Evolutionary conservation across 2,113 vertebrate species (phyloP).

Genomic region (Actenoides lindsayi): DNA sequence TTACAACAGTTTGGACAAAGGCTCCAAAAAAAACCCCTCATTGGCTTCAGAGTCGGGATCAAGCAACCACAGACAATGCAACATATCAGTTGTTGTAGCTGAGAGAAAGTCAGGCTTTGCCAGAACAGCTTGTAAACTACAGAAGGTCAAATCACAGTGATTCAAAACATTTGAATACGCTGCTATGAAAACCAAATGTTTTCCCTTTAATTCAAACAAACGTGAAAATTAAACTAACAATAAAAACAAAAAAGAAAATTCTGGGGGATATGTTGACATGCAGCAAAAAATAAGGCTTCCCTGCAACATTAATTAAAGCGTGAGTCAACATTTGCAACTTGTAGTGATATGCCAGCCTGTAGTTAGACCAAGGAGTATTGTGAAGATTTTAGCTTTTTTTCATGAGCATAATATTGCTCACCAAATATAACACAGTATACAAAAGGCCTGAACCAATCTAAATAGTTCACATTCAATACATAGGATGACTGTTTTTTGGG

Average conservation of each 20-base stretch:
- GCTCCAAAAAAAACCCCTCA: neutral
- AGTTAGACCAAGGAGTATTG: neutral
- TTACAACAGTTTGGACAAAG: slow-evolving; percentile 24
- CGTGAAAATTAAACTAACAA: slow-evolving; percentile 41
- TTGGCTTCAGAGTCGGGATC: slow-evolving; percentile 25
- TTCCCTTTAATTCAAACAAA: slow-evolving; percentile 41
- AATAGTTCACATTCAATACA: neutral
- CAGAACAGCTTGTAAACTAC: slow-evolving; percentile 56
- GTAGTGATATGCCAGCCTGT: neutral
- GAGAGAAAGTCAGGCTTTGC: slow-evolving; percentile 47
- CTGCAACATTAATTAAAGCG: neutral
- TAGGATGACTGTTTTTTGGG: neutral
- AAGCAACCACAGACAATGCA: slow-evolving; percentile 23
- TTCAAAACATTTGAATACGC: slow-evolving; percentile 56
- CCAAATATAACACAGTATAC: neutral
- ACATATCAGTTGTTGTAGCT: slow-evolving; percentile 26
- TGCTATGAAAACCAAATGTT: slow-evolving; percentile 55
- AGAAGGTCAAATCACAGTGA: slow-evolving; percentile 56
- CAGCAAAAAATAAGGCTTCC: neutral
- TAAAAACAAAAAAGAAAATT: slow-evolving; percentile 28
- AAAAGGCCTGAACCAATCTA: neutral
- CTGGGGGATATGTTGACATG: neutral
- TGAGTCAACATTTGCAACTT: neutral
- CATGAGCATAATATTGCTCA: neutral
- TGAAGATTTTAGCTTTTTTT: neutral